Conservation (phyloP, 2,797 vertebrate genomes). For the Cyclopterus lumpus region DNA sequence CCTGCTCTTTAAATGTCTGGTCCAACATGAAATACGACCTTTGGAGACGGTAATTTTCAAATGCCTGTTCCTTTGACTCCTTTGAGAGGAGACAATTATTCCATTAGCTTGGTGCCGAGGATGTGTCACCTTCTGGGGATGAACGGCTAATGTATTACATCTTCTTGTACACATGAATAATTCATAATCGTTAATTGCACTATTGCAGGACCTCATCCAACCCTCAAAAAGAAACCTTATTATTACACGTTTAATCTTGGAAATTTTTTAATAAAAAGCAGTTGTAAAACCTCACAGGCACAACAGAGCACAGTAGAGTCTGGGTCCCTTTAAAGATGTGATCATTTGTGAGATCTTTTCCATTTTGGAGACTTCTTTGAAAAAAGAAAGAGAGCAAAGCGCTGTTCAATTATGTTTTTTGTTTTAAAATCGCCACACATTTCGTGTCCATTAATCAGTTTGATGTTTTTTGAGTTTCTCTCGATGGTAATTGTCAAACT, state of each 20-base stretch:
- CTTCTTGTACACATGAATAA: constrained; percentile 68
- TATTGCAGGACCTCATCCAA: constrained; percentile 35
- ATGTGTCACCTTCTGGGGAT: constrained; percentile 60
- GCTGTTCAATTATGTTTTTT: neutral
- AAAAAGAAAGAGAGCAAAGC: neutral
- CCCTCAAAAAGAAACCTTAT: constrained; percentile 20
- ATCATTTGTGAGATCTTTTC: constrained; percentile 3
- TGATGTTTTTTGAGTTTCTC: neutral
- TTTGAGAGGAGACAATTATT: constrained; percentile 64
- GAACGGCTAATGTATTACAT: constrained; percentile 59
- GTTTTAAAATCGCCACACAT: neutral
- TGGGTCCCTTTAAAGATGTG: neutral
- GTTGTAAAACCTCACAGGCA: neutral
- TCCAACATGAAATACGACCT: constrained; percentile 41
- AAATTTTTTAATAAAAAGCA: constrained; percentile 14
- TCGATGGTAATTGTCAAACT: neutral
- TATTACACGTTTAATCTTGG: constrained; percentile 20
- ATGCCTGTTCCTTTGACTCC: constrained; percentile 51
- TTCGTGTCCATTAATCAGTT: neutral
- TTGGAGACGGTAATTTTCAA: constrained; percentile 48
- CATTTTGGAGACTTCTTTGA: neutral
- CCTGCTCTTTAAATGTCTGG: constrained; percentile 29
- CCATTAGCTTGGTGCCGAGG: constrained; percentile 59
- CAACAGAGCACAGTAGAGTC: neutral
- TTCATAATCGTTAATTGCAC: constrained; percentile 69